Conservation (phyloP, 2,113 vertebrate species). For the Macquaria australasica region DNA sequence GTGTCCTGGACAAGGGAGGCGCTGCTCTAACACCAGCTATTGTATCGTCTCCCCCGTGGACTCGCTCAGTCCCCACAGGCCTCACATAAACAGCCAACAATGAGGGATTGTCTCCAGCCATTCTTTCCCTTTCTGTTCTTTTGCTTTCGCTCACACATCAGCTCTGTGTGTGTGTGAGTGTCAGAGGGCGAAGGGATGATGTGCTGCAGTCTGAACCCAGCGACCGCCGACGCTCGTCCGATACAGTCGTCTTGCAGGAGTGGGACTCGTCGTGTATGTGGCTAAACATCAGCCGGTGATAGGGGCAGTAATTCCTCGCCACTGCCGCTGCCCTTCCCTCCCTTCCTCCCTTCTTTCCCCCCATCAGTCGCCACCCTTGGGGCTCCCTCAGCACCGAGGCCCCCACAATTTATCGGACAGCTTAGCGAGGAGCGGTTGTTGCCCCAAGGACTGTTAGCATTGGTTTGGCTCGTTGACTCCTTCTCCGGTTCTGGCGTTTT, state of each 20-base stretch:
- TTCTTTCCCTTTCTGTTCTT: slow-evolving; percentile 15
- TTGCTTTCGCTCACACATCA: slow-evolving; percentile 25
- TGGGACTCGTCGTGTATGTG: slow-evolving; percentile 16
- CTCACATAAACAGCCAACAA: slow-evolving; percentile 79
- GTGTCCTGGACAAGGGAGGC: slow-evolving; percentile 56
- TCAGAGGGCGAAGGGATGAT: slow-evolving; percentile 58
- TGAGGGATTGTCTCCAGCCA: slow-evolving; percentile 74
- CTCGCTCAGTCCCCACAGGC: slow-evolving; percentile 45
- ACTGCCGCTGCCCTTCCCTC: background rate
- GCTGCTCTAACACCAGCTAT: slow-evolving; percentile 77
- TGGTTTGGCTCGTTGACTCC: slow-evolving; percentile 72
- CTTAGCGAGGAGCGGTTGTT: slow-evolving; percentile 67
- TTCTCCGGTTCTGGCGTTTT: slow-evolving; percentile 61
- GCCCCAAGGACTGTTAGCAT: slow-evolving; percentile 73
- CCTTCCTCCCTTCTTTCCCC: background rate
- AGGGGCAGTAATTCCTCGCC: slow-evolving; percentile 48
- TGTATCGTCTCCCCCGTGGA: slow-evolving; percentile 68
- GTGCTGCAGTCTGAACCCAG: slow-evolving; percentile 52
- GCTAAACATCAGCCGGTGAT: slow-evolving; percentile 52
- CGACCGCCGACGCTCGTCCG: slow-evolving; percentile 43
- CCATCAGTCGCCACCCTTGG: slow-evolving; percentile 31
- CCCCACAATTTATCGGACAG: slow-evolving; percentile 74
- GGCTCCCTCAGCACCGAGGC: slow-evolving; percentile 31
- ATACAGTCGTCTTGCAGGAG: background rate
- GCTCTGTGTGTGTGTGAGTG: slow-evolving; percentile 43